These are phyloP conservation scores for Watsonalla binaria DNA, from an alignment of 2,888 invertebrate species.

Conservation along the genomic window DNA sequence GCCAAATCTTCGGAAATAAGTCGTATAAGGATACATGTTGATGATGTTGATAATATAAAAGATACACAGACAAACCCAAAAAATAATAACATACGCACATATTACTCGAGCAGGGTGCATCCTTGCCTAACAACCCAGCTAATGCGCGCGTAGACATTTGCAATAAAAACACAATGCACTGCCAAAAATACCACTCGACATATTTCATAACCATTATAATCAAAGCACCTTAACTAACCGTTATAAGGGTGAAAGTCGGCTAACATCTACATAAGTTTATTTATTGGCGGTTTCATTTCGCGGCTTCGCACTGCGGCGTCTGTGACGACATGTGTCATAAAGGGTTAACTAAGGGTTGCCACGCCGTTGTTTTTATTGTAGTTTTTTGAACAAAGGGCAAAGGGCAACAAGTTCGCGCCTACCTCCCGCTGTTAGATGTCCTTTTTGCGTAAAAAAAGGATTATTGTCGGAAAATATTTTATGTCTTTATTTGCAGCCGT, in stretches of 20 bases:
- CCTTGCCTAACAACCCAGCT: constrained; percentile 47
- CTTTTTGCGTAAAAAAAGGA: constrained; percentile 51
- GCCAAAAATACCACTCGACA: constrained; percentile 27
- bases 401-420: constrained; percentile 65
- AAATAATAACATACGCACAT: constrained; percentile 42
- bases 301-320: constrained; percentile 41
- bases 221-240: not conserved
- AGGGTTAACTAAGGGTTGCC: constrained; percentile 63
- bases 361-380: constrained; percentile 66
- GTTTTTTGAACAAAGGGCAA: constrained; percentile 54
- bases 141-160: constrained; percentile 53
- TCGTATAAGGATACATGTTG: not conserved
- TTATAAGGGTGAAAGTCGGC: not conserved
- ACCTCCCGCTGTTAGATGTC: constrained; percentile 52
- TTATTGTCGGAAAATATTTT: constrained; percentile 42
- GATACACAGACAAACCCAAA: constrained; percentile 19
- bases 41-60: constrained; percentile 3
- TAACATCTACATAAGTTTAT: constrained; percentile 5
- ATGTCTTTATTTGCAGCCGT: constrained; percentile 37
- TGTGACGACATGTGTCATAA: constrained; percentile 60
- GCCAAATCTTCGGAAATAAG: too few relatives aligned
- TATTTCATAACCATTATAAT: constrained; percentile 23
- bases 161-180: constrained; percentile 58
- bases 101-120: constrained; percentile 39
- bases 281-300: constrained; percentile 23